Conservation (phyloP, 2,888 invertebrate genomes). For the Lobophora halterata region DNA sequence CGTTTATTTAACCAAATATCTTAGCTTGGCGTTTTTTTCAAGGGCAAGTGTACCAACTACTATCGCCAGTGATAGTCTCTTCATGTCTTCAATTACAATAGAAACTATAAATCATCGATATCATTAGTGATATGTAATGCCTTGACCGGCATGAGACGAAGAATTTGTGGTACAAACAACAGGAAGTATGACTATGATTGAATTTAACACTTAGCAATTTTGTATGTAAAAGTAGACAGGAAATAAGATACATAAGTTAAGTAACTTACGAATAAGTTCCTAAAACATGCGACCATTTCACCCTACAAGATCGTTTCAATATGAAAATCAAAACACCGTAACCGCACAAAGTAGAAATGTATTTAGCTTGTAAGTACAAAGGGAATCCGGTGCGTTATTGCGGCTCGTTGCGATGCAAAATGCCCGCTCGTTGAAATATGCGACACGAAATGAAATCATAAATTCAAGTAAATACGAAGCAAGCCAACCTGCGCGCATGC, state of each 20-base stretch:
- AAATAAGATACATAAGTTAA: too few species aligned
- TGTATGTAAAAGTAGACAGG: too few species aligned
- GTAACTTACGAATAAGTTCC: slow-evolving; percentile 10
- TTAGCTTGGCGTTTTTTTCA: too few species aligned
- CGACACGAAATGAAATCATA: slow-evolving; percentile 75
- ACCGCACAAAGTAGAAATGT: slow-evolving; percentile 37
- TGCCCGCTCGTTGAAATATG: slow-evolving; percentile 67
- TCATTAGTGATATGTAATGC: too few species aligned
- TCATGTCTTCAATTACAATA: too few species aligned
- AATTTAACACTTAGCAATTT: too few species aligned
- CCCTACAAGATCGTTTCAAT: slow-evolving; percentile 21
- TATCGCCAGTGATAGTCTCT: slow-evolving; percentile 1
- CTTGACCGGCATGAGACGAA: too few species aligned
- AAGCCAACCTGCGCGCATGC: slow-evolving; percentile 43
- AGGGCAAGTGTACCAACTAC: too few species aligned
- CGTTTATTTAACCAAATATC: too few species aligned
- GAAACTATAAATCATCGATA: too few species aligned
- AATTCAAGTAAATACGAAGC: slow-evolving; percentile 63
- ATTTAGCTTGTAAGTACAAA: slow-evolving; percentile 49
- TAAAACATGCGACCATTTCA: slow-evolving; percentile 13
- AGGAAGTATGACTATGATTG: too few species aligned
- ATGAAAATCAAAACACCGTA: slow-evolving; percentile 33
- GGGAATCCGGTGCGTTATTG: slow-evolving; percentile 55
- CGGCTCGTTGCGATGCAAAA: slow-evolving; percentile 63
- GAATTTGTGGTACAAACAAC: too few species aligned